Evolutionary conservation across 2,888 invertebrate species (phyloP).

Genomic region (Limnephilus rhombicus): DNA sequence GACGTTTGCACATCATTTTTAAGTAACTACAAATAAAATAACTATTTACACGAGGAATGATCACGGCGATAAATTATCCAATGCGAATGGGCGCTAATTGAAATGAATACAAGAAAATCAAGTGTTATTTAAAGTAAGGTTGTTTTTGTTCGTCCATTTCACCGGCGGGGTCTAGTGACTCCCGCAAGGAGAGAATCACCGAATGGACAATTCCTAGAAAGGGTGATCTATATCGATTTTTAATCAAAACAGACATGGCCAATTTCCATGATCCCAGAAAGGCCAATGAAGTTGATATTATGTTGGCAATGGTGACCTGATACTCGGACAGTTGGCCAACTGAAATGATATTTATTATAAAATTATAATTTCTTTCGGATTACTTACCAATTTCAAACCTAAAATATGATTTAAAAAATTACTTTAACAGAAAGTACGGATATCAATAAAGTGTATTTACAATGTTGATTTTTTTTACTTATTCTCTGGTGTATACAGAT

Average conservation of each 20-base stretch:
- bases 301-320: no score
- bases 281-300: no score
- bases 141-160: background rate
- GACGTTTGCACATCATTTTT: background rate
- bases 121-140: background rate
- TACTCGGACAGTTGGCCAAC: no score
- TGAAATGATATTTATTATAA: no score
- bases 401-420: no score
- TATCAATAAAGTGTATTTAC: no score
- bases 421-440: no score
- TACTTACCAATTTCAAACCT: no score
- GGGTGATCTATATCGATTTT: background rate
- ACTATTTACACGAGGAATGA: background rate
- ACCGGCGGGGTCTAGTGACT: no score
- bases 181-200: background rate
- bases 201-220: background rate
- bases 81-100: background rate
- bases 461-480: no score
- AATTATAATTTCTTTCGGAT: no score
- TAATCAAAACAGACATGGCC: background rate
- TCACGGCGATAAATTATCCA: background rate
- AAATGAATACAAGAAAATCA: background rate
- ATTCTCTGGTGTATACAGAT: no score
- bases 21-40: conserved; percentile 1
- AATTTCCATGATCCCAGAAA: background rate